Base-by-base conservation (phyloP, 2,113 vertebrate genomes). In the Sinocyclocheilus rhinocerous region DNA sequence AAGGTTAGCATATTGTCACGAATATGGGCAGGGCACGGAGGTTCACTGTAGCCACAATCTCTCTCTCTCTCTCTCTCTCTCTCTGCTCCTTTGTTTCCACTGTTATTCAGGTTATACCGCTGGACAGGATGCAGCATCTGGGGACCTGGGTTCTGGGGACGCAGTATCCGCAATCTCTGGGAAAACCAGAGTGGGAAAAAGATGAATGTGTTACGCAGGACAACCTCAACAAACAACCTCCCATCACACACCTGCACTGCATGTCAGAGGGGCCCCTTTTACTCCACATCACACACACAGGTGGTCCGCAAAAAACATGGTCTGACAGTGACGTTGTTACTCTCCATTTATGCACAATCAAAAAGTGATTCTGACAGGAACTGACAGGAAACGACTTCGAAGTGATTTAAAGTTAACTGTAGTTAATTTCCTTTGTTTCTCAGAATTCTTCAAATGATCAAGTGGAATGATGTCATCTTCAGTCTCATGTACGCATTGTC, bases 51-150 rank as follows among this genome's bases (percentile, higher is more conserved):
- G 45, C 45, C 45, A 48, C 45, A 48, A 12, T 12, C 45, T 48
- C 45, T 48, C 36, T 63, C 78, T 81, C 45, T 70, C 59, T 5
- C 42, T 39, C 39, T 39, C 45, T 48, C 42, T 63, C 78, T 82
- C 45, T 70, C 59, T 6, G 36, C 70, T 88, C 87, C 91, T 90
- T 92, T 89, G 92, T 94, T 94, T 92, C 93, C 95, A 95, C 91
- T 90, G 93, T 94, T 94, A 93, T 94, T 94, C 92, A 94, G 93
- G 94, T 94, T 94, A 95, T 94, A 93, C 92, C 93, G 93, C 93
- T 93, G 91, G 93, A 93, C 94, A 95, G 94, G 94, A 95, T 92
- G 93, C 92, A 91, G 91, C 84, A 93, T 93, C 94, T 94, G 91
- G 94, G 94, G 94, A 95, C 93, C 92, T 92, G 90, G 89, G 67